These are phyloP conservation scores for Neodiprion fabricii DNA, from an alignment of 1,140 invertebrate species.

Conservation along the genomic window DNA sequence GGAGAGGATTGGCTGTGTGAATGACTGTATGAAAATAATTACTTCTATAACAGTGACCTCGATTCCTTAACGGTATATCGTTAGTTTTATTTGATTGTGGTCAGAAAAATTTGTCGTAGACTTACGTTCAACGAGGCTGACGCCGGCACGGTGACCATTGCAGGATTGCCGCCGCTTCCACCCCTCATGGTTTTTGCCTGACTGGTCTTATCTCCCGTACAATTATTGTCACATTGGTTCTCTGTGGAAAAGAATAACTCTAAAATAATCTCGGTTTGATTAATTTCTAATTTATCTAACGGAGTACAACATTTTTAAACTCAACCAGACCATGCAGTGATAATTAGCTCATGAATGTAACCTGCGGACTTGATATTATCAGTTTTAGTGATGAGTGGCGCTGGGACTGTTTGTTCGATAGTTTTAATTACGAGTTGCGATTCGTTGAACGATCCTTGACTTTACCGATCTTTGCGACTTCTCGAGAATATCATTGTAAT, in stretches of 20 bases:
- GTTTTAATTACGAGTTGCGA: not conserved
- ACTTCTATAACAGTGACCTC: too few relatives aligned
- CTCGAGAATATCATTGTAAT: slow-evolving; percentile 14
- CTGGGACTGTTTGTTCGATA: not conserved
- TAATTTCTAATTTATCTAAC: not conserved
- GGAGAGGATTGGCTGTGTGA: too few relatives aligned
- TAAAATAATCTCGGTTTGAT: not conserved
- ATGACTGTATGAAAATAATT: too few relatives aligned
- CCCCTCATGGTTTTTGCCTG: slow-evolving; percentile 48
- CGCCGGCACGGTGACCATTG: slow-evolving; percentile 60
- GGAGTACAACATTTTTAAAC: not conserved
- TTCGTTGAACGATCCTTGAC: too few relatives aligned
- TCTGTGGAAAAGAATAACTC: not conserved
- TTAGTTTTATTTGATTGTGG: too few relatives aligned
- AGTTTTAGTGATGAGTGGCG: not conserved
- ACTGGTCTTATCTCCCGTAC: not conserved
- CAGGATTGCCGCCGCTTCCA: slow-evolving; percentile 53
- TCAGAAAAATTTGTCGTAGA: slow-evolving; percentile 15
- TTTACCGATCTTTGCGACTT: slow-evolving; percentile 7
- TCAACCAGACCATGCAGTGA: not conserved
- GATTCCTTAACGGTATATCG: too few relatives aligned
- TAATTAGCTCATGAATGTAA: not conserved
- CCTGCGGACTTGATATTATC: not conserved
- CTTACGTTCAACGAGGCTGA: slow-evolving; percentile 49
- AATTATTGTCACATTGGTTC: not conserved